Base-by-base conservation (phyloP, 1,140 invertebrate species). In the Argopecten irradians region DNA sequence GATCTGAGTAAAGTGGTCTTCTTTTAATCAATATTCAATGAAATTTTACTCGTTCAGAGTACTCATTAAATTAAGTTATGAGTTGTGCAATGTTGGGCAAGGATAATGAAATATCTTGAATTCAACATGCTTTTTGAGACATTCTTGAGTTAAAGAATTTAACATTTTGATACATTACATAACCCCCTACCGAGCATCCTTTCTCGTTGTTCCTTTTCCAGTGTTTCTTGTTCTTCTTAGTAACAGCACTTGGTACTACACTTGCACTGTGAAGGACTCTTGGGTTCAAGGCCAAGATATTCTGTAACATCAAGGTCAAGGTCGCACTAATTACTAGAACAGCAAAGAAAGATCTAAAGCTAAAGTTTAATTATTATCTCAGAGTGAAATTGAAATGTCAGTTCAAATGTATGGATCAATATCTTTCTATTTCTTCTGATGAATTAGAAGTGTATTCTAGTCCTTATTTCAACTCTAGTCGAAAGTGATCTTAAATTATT, bases 141-240 rank as follows among this genome's bases (percentile, higher is more conserved):
- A 43, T 34, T 41, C 34, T 13, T 35, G 83, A 35, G 28, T 16
- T n/a, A 16, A 9, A 43, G 16, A 83, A 43, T 33, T n/a, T 14
- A 84, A n/a, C 16, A 28, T 35, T 88, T 41, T 33, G n/a, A n/a
- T 85, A 32, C 1, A 28, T 0, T 43, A 3, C 22, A 41, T 7
- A 34, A 14, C 82, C 85, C 89, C 97, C 97, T 96, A 98, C 98
- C 0, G 96, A 96, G 94, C 98, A 99, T 91, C 97, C 97, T 93
- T 98, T 98, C 92, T 98, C 97, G 0, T 96, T 94, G 95, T 99
- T 99, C 91, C 99, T 96, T 95, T 99, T 99, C 99, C 99, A 99
- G 90, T 98, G 97, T 89, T 97, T 97, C 94, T 99, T 99, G 89
- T 97, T 97, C 88, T 96, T 96, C 96, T 99, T 99, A 0, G 99